phyloP scores from a whole-genome alignment of 1,140 invertebrate genomes.

The Orius laevigatus region DNA sequence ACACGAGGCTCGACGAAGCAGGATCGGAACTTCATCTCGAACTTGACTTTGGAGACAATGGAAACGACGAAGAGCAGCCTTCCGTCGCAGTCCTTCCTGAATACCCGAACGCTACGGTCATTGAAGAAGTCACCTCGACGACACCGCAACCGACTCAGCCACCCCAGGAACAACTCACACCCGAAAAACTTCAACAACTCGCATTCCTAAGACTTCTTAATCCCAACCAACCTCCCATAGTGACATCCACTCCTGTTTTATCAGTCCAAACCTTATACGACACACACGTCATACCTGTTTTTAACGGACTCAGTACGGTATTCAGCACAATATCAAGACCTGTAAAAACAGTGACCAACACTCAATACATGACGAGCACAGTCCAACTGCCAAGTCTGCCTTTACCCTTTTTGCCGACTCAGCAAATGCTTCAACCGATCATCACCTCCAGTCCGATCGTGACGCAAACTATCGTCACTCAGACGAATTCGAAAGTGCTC shows the following conservation, averaged over 20 bases:
- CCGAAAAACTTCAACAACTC: constrained; percentile 57
- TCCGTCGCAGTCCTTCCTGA: constrained; percentile 16
- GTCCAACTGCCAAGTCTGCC: constrained; percentile 34
- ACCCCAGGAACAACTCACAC: constrained; percentile 29
- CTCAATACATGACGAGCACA: constrained; percentile 56
- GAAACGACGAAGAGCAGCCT: constrained; percentile 34
- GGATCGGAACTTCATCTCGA: constrained; percentile 71
- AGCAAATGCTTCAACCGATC: constrained; percentile 34
- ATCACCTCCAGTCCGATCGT: constrained; percentile 66
- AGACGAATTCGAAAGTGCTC: constrained; percentile 63
- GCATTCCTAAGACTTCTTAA: constrained; percentile 52
- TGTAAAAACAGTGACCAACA: constrained; percentile 55
- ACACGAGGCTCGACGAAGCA: constrained; percentile 69
- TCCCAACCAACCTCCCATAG: constrained; percentile 44
- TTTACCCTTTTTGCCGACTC: constrained; percentile 28
- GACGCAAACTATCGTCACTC: constrained; percentile 58
- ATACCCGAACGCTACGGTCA: constrained; percentile 12
- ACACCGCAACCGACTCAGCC: constrained; percentile 28
- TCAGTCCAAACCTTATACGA: constrained; percentile 63
- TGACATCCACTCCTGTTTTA: constrained; percentile 56
- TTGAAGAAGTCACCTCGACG: constrained; percentile 1
- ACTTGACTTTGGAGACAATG: constrained; percentile 64
- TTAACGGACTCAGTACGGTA: constrained; percentile 52
- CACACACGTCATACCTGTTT: constrained; percentile 59
- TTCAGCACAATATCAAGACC: constrained; percentile 59